These are phyloP conservation scores for Pelusios castaneus DNA, from an alignment of 2,113 vertebrate genomes.

Conservation along the genomic window DNA sequence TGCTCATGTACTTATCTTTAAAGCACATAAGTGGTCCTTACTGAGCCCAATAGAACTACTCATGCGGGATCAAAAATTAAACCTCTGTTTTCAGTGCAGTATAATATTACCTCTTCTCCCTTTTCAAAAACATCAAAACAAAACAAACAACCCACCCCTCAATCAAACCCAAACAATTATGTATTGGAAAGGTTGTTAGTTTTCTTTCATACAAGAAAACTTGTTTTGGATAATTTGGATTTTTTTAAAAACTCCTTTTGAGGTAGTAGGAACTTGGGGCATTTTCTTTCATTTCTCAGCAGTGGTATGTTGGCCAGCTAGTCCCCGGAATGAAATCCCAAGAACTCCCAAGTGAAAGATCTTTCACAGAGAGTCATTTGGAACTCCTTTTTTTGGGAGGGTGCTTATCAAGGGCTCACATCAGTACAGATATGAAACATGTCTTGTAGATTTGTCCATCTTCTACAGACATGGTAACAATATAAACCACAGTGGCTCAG, in stretches of 20 bases:
- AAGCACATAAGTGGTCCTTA: not conserved
- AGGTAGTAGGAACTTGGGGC: accelerated
- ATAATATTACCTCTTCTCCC: not conserved
- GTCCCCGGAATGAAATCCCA: not conserved
- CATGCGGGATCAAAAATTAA: conserved; percentile 21
- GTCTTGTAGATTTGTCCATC: not conserved
- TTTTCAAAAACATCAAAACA: not conserved
- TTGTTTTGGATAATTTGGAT: not conserved
- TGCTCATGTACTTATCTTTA: not conserved
- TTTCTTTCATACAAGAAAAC: not conserved
- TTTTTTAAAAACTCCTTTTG: not conserved
- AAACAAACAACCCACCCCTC: not conserved
- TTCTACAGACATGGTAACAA: not conserved
- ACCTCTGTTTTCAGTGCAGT: not conserved
- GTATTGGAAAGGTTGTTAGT: not conserved
- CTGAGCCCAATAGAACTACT: not conserved
- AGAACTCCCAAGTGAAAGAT: not conserved
- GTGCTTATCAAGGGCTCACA: not conserved
- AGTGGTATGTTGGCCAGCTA: not conserved
- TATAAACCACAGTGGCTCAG: no score
- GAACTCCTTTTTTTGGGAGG: not conserved
- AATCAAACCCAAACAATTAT: not conserved
- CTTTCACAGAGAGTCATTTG: not conserved
- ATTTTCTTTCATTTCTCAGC: not conserved
- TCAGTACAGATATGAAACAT: not conserved